Evolutionary conservation across 2,888 invertebrate genomes (phyloP).

Genomic region (Sesia bembeciformis): DNA sequence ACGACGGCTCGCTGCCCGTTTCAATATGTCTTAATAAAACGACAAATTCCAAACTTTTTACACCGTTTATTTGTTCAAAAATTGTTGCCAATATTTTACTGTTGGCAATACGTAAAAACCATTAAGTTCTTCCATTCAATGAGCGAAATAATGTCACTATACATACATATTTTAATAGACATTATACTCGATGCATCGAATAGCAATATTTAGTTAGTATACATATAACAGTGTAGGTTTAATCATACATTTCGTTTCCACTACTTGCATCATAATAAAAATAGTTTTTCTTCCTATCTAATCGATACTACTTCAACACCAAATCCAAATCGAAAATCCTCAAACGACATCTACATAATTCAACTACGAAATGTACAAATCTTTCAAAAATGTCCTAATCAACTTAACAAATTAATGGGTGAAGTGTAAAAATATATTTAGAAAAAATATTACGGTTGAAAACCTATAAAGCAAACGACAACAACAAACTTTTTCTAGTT

Average conservation of each 20-base stretch:
- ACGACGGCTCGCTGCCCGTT: no score
- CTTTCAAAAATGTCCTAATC: neutral
- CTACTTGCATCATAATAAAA: neutral
- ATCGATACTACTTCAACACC: neutral
- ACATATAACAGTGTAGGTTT: neutral
- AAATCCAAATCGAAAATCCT: neutral
- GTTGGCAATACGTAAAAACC: slow-evolving; percentile 49
- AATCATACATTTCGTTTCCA: neutral
- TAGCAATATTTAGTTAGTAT: slow-evolving; percentile 1
- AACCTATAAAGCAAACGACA: no score
- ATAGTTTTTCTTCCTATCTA: neutral
- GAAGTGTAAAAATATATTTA: neutral
- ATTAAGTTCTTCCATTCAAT: slow-evolving; percentile 23
- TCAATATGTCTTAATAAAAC: no score
- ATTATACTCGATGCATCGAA: slow-evolving; percentile 19
- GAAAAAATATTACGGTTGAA: neutral
- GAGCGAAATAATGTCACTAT: slow-evolving; percentile 17
- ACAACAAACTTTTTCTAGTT: no score
- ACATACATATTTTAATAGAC: slow-evolving; percentile 5
- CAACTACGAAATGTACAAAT: neutral
- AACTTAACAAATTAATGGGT: neutral
- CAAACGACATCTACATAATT: neutral
- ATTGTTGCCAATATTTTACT: slow-evolving; percentile 40
- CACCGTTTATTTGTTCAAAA: slow-evolving; percentile 57
- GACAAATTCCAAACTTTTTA: neutral